These are phyloP conservation scores for Rhinichthys klamathensis DNA, from an alignment of 2,113 vertebrate genomes.

Conservation along the genomic window DNA sequence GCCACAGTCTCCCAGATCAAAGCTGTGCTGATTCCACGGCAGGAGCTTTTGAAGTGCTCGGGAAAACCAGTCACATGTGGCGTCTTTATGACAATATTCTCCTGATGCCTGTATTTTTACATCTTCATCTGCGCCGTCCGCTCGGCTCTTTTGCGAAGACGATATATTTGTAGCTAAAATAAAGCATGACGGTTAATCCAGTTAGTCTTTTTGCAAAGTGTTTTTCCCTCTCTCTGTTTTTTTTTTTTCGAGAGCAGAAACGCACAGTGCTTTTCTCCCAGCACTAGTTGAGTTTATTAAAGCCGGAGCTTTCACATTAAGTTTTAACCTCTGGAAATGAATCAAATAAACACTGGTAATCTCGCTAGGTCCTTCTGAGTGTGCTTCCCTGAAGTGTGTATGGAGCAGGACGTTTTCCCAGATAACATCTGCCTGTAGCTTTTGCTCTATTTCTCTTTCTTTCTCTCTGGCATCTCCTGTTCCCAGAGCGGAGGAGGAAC, in stretches of 20 bases:
- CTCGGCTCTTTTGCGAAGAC: not conserved
- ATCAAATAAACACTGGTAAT: not conserved
- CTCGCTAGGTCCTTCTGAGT: not conserved
- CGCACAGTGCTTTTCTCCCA: not conserved
- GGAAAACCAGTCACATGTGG: constrained; percentile 14
- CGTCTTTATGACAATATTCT: constrained; percentile 31
- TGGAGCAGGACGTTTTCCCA: not conserved
- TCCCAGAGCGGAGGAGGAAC: not conserved
- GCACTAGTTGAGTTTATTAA: constrained; percentile 10
- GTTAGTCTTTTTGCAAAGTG: not conserved
- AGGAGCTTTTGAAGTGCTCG: constrained; percentile 30
- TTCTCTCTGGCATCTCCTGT: not conserved
- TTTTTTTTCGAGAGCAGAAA: not conserved
- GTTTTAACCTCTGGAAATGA: not conserved
- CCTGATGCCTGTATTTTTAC: constrained; percentile 39
- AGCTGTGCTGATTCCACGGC: constrained; percentile 30
- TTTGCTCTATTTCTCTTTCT: not conserved
- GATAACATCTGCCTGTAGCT: constrained; percentile 35
- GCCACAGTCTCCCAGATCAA: constrained; percentile 27
- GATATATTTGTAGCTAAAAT: constrained; percentile 7
- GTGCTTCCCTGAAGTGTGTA: not conserved
- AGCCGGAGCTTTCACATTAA: not conserved
- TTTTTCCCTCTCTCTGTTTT: not conserved
- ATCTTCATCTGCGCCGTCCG: constrained; percentile 28
- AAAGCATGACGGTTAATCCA: constrained; percentile 16